Base-by-base conservation (phyloP, 2,113 vertebrate species). In the Gadus chalcogrammus region DNA sequence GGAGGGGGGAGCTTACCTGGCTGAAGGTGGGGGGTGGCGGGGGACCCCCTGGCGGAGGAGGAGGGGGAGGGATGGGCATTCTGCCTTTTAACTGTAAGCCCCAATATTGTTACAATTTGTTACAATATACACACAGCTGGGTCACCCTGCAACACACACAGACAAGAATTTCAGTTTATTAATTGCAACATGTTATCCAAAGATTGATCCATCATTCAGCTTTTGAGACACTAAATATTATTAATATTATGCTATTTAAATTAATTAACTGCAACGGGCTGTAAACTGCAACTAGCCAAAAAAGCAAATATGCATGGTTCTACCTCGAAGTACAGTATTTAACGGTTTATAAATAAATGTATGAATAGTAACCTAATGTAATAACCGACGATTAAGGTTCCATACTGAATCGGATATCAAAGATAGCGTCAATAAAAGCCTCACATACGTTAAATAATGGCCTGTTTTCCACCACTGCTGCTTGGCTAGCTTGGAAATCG, bases 21-120 rank as follows among this genome's bases (percentile, higher is more conserved):
- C 70, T 80, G 82, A 82, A 64, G 76, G 84, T 76, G 67, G 84
- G 79, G 17, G 83, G 83, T 69, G 85, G 76, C 0, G 78, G 81
- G 4, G 85, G 79, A 20, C 80, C 87, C 59, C 80, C 79, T 18
- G 83, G 76, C 17, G 86, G 65, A 27, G 65, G 83, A 58, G 81
- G 80, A 20, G 81, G 82, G 3, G 84, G 85, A 48, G 87, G 84
- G 71, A 75, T 74, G 58, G 87, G 84, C 87, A 89, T 89, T 70
- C 69, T 85, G 74, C 68, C 78, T 63, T 70, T 31, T n/a, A 17
- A 58, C 53, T 58, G 27, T 58, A 53, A 66, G 42, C 64, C 20
- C 5, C 38, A 18, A 24, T 24, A 24, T 24, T 24, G 24, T 24
- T 24, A 24, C 24, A 24, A 24, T 24, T 24, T n/a, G 61, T 27